Conservation (phyloP, 35 echinoderm and acorn worm species). For the Heliocidaris erythrogramma region DNA sequence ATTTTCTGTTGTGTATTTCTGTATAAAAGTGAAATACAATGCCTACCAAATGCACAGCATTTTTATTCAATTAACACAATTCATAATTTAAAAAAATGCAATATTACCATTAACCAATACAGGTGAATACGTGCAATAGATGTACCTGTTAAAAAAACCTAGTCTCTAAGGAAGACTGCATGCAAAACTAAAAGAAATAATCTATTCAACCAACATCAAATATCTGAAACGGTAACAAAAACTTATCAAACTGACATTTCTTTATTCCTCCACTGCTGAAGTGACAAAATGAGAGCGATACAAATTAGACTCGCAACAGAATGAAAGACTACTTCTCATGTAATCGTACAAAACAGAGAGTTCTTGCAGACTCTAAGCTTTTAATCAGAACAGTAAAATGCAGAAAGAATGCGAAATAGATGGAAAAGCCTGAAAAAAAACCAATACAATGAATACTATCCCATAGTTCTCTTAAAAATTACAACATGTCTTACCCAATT, state of each 20-base stretch:
- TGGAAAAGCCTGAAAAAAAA: not conserved
- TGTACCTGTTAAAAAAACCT: not conserved
- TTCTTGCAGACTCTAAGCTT: not conserved
- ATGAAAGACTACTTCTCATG: conserved; percentile 11
- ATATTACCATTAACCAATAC: not conserved
- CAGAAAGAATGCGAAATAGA: not conserved
- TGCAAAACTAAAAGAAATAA: not conserved
- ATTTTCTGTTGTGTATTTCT: not conserved
- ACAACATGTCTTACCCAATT: not conserved
- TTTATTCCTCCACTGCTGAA: not conserved
- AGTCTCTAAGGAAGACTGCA: not conserved
- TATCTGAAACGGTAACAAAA: not conserved
- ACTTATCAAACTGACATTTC: not conserved
- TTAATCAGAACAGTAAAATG: not conserved
- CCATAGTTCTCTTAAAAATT: not conserved
- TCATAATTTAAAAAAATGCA: not conserved
- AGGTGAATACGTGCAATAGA: not conserved
- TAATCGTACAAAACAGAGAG: not conserved
- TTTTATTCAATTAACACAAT: not conserved
- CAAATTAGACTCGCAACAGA: not conserved
- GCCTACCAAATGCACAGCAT: not conserved
- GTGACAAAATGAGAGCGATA: not conserved
- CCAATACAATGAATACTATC: not conserved
- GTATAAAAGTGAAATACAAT: not conserved
- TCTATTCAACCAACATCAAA: not conserved